phyloP scores from a whole-genome alignment of 2,797 vertebrate species.

The Uromys caudimaculatus region DNA sequence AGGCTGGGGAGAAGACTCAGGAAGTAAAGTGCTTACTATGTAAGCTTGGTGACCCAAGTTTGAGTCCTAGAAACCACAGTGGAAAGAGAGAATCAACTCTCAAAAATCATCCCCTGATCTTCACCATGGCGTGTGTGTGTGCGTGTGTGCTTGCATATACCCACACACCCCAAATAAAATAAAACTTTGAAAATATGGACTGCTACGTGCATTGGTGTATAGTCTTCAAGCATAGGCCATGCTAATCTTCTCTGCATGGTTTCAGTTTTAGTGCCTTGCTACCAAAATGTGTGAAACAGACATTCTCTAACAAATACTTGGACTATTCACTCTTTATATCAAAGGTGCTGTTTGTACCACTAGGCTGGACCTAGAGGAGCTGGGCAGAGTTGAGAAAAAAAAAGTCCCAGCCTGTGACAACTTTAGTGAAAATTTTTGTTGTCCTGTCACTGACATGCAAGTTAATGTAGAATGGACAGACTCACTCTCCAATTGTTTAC shows the following conservation, averaged over 20 bases:
- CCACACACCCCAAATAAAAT: neutral
- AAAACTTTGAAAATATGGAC: neutral
- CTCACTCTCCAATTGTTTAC: constrained; percentile 37
- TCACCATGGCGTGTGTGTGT: too few relatives aligned
- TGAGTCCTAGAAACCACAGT: neutral
- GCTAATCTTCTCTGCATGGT: neutral
- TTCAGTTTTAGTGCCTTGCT: neutral
- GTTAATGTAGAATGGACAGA: neutral
- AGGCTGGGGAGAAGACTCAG: neutral
- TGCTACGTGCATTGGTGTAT: neutral
- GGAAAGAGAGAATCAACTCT: neutral
- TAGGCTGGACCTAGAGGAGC: neutral
- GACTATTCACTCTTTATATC: neutral
- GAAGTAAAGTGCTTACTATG: neutral
- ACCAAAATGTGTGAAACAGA: neutral
- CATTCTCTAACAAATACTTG: constrained; percentile 16
- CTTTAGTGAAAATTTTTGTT: constrained; percentile 39
- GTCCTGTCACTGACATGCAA: neutral
- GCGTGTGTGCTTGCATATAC: too few relatives aligned
- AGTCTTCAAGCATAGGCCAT: neutral
- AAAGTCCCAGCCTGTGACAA: neutral
- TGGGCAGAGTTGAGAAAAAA: neutral
- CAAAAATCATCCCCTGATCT: neutral
- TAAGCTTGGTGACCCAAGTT: neutral
- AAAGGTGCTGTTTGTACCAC: neutral